These are phyloP conservation scores for Acanthornis magna DNA, from an alignment of 2,797 vertebrate species.

Conservation along the genomic window DNA sequence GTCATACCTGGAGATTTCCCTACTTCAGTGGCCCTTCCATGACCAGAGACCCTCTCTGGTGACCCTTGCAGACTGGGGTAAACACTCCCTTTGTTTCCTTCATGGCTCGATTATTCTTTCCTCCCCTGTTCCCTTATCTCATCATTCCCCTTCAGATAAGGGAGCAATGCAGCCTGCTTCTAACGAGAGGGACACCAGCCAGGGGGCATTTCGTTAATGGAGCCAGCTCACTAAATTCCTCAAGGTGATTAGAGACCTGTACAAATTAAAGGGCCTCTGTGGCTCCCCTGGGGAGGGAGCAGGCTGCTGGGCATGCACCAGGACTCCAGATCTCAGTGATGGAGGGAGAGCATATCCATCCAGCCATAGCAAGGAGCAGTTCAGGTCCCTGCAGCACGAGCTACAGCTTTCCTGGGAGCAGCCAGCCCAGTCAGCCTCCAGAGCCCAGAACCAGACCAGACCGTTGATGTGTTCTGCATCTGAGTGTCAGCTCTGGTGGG, in stretches of 20 bases:
- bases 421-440: neutral
- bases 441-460: neutral
- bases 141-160: slow-evolving; percentile 31
- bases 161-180: slow-evolving; percentile 7
- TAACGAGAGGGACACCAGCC: slow-evolving; percentile 16
- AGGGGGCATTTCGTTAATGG: slow-evolving; percentile 14
- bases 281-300: neutral
- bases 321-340: no score
- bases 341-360: neutral
- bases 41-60: neutral
- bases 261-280: neutral
- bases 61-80: neutral
- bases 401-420: neutral
- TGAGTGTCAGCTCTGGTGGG: accelerated
- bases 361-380: neutral
- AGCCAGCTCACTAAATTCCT: slow-evolving; percentile 12
- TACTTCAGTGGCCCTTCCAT: neutral
- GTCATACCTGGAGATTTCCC: neutral
- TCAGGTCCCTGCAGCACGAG: neutral
- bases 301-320: neutral
- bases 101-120: neutral
- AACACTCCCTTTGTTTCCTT: slow-evolving; percentile 16
- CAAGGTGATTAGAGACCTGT: slow-evolving; percentile 14
- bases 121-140: slow-evolving; percentile 13
- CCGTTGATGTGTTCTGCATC: neutral